Evolutionary conservation across 2,888 invertebrate genomes (phyloP), one percentile per base, ranked within the genome.

Genomic region (Lycophotia porphyrea): DNA sequence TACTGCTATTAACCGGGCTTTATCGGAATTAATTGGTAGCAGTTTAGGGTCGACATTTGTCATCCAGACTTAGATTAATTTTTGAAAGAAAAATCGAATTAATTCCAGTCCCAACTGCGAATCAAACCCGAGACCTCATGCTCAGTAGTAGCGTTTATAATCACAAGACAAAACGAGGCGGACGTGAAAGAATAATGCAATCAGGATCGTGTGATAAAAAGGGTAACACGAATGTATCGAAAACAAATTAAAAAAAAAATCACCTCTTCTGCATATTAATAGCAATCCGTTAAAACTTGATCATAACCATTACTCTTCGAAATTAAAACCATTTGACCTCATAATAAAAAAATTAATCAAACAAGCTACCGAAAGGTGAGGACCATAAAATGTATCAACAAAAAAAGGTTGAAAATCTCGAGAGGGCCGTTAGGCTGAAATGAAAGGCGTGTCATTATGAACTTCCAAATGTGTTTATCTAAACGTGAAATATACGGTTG

Each of bases 401-500:
- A 64, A 87, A 86, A 90, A 90, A 86, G 84, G 84, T 85, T 81
- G 73, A 76, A 85, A 87, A 81, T 83, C 90, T 86, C 90, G 36
- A 13, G 89, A 79, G 88, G 65, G 84, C 82, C 87, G 83, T 89
- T 84, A 85, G 82, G 77, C 84, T 75, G 84, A 86, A 87, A 88
- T 88, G 84, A 89, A 89, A 88, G 85, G 85, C 87, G 88, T 87
- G 84, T 88, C 90, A 90, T 90, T 90, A 90, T 88, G 83, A 87
- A 88, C 78, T 87, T 86, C 84, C 80, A 89, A 89, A 90, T 88
- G 86, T 88, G 90, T 89, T 89, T 90, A 90, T 89, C 89, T 88
- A 88, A 87, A 89, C 86, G 86, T 86, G 81, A 90, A 89, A 90
- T 90, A 89, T 87, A 85, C 74, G 84, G 77, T 70, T 81, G 87